Base-by-base conservation (phyloP, 2,113 vertebrate species). In the Coptodon rendalli region DNA sequence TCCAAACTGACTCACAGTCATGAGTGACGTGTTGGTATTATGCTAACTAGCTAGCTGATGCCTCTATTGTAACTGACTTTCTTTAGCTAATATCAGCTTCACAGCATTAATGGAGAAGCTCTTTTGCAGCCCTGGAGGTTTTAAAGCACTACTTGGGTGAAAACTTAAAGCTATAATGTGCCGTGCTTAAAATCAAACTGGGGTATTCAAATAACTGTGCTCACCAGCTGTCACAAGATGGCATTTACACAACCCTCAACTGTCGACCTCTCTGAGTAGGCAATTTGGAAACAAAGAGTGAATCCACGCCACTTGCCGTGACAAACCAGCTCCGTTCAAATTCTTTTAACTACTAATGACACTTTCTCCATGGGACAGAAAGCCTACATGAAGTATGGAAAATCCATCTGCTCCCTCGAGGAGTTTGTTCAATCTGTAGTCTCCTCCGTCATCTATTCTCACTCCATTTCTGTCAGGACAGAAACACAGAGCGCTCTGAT, bases 401-500 rank as follows among this genome's bases (percentile, higher is more conserved):
- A 83, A 81, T 6, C 48, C 24, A 80, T 84, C 79, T 66, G 89
- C 86, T 88, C 66, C 79, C 91, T 91, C 61, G 79, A 91, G 71
- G 86, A 94, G 86, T 29, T 10, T 88, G 40, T 87, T 95, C 87
- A 91, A 52, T 86, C 24, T 34, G 45, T 31, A 78, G 45, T 52
- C 73, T 78, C 57, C 45, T 57, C 81, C 52, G 66, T 71, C 34
- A 6, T 57, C 93, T 90, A 68, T 83, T 79, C 80, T 80, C 82
- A 94, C 89, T 93, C 96, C 94, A 96, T 94, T 97, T 97, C 94
- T 96, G 95, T 96, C 96, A 96, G 83, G 86, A 87, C 63, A 29
- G 12, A 78, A 91, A 87, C 88, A 82, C 81, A 86, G 81, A 92
- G 86, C 43, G 91, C 91, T 83, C 92, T 89, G 85, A 95, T 89